Conservation (phyloP, 2,888 invertebrate genomes). For the Dasypolia templi region DNA sequence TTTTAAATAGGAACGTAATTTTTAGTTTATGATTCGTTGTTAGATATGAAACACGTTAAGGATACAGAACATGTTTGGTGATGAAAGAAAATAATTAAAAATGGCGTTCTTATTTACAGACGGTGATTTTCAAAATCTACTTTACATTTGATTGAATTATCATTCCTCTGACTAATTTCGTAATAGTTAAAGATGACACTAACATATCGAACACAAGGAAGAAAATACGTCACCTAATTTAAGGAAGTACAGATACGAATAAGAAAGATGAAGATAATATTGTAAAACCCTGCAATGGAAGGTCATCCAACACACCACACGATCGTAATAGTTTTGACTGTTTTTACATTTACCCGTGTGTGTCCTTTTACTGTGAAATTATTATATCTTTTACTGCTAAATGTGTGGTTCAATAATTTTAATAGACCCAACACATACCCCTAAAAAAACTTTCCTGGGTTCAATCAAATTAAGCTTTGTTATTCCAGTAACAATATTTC, state of each 20-base stretch:
- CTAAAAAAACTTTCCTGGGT: too few relatives aligned
- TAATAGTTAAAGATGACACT: too few relatives aligned
- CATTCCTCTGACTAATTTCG: background rate
- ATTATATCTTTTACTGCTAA: too few relatives aligned
- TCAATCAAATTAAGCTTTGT: background rate
- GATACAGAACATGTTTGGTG: slow-evolving; percentile 6
- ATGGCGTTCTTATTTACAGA: background rate
- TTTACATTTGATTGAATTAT: background rate
- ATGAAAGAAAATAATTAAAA: slow-evolving; percentile 9
- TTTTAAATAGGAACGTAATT: slow-evolving; percentile 53
- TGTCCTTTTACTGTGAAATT: too few relatives aligned
- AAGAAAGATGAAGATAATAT: background rate
- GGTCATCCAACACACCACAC: too few relatives aligned
- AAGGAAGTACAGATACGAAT: background rate
- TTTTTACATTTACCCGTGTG: too few relatives aligned
- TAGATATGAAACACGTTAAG: slow-evolving; percentile 54
- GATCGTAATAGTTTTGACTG: too few relatives aligned
- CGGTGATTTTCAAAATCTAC: background rate
- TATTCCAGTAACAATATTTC: background rate
- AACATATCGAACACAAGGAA: background rate
- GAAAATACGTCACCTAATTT: background rate
- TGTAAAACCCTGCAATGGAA: background rate
- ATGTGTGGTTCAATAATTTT: too few relatives aligned
- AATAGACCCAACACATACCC: too few relatives aligned
- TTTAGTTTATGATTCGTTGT: slow-evolving; percentile 47